A percentile compares a stretch with the other conserved stretches of the same genome.
phyloP scores from a whole-genome alignment of 1,140 invertebrate species.

The Brevipalpus yothersi region DNA sequence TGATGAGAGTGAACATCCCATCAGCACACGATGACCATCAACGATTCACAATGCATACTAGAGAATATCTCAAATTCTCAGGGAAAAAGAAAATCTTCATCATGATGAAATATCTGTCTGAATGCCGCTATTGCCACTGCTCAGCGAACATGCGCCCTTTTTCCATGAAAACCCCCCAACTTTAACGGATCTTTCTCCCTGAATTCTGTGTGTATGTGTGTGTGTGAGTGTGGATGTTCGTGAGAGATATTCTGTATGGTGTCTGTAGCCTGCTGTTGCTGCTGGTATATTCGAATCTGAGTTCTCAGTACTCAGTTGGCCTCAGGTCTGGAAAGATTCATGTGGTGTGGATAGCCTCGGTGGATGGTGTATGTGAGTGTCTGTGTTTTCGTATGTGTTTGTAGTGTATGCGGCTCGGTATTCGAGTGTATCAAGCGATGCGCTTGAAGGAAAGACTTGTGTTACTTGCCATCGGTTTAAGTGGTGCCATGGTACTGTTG shows the following conservation, averaged over 20 bases:
- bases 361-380: not conserved
- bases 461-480: constrained; percentile 2
- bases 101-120: too few relatives aligned
- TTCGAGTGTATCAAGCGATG: not conserved
- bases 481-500: constrained; percentile 1
- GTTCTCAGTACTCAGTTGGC: not conserved
- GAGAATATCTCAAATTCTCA: too few relatives aligned
- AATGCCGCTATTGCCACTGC: too few relatives aligned
- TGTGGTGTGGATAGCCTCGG: not conserved
- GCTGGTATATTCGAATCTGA: not conserved
- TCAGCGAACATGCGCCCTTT: too few relatives aligned
- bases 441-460: constrained; percentile 7
- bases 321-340: not conserved
- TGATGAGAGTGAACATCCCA: too few relatives aligned
- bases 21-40: too few relatives aligned
- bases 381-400: not conserved
- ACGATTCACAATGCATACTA: too few relatives aligned
- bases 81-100: too few relatives aligned
- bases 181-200: not conserved
- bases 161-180: too few relatives aligned
- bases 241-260: not conserved
- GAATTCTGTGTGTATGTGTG: too few relatives aligned
- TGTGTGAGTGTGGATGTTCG: too few relatives aligned
- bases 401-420: not conserved
- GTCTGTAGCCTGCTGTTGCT: not conserved